phyloP scores from a whole-genome alignment of 2,113 vertebrate species.

The Pholis gunnellus region DNA sequence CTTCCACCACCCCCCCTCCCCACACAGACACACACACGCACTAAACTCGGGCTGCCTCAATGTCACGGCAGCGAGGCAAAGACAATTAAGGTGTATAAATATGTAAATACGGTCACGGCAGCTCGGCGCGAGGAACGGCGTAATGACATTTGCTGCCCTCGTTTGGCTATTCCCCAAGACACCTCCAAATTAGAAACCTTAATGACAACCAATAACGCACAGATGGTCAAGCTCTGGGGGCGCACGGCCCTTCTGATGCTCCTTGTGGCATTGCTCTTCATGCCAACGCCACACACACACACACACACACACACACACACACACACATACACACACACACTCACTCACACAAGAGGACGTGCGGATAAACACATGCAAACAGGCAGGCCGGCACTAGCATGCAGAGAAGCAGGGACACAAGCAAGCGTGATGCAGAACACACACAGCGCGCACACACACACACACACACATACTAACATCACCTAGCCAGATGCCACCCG shows the following conservation, averaged over 20 bases:
- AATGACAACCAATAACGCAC: conserved; percentile 86
- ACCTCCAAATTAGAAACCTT: conserved; percentile 87
- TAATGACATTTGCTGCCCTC: conserved; percentile 86
- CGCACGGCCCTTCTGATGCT: conserved; percentile 77
- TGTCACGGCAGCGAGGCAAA: conserved; percentile 82
- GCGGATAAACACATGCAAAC: conserved; percentile 26
- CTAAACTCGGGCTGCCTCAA: conserved; percentile 71
- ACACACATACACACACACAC: conserved; percentile 26
- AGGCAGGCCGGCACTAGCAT: neutral
- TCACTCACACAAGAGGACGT: conserved; percentile 10
- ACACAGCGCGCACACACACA: conserved; percentile 20
- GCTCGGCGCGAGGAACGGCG: conserved; percentile 75
- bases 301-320: conserved; percentile 18
- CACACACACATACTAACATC: conserved; percentile 35
- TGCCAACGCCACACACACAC: conserved; percentile 71
- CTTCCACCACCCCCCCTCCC: neutral
- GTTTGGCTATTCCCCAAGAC: conserved; percentile 86
- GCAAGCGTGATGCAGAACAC: conserved; percentile 46
- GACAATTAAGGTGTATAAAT: conserved; percentile 87
- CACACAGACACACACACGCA: neutral
- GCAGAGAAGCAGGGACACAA: conserved; percentile 28
- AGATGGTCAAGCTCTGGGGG: conserved; percentile 87
- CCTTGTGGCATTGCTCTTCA: conserved; percentile 70
- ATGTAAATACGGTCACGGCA: conserved; percentile 85
- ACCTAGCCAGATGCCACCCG: conserved; percentile 80